Evolutionary conservation across 2,888 invertebrate species (phyloP).

Genomic region (Epicampocera succincta): DNA sequence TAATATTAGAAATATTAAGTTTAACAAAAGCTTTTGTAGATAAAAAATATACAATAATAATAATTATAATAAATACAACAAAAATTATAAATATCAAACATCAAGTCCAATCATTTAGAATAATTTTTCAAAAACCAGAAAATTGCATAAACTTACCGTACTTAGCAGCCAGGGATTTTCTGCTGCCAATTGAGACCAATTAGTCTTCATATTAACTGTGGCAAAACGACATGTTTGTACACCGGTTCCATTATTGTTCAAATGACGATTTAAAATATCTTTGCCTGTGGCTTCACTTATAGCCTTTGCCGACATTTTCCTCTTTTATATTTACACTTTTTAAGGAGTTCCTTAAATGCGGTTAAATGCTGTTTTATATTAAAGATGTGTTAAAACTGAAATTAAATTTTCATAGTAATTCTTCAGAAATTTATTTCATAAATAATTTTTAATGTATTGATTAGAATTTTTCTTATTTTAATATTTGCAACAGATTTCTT

Average conservation of each 20-base stretch:
- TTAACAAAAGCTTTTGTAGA: no score
- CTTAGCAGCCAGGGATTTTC: constrained; percentile 93
- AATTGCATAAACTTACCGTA: constrained; percentile 84
- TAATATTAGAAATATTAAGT: not conserved
- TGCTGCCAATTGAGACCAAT: constrained; percentile 88
- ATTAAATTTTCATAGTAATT: constrained; percentile 15
- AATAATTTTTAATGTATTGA: no score
- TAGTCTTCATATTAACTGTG: constrained; percentile 88
- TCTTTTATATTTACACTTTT: constrained; percentile 22
- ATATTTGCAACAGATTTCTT: no score
- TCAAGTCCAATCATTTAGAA: constrained; percentile 11
- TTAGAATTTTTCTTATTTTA: not conserved
- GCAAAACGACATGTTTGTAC: constrained; percentile 91
- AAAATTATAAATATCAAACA: constrained; percentile 3
- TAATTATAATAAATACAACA: not conserved
- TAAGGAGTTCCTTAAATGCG: not conserved
- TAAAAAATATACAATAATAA: not conserved
- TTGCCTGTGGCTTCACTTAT: constrained; percentile 97
- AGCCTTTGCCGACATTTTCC: constrained; percentile 96
- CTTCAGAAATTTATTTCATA: no score
- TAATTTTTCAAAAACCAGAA: no score
- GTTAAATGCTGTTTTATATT: constrained; percentile 12
- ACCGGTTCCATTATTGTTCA: constrained; percentile 86
- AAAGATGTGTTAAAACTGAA: constrained; percentile 37
- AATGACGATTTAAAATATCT: constrained; percentile 92